Evolutionary conservation across 2,888 invertebrate species (phyloP).

Genomic region (Boloria selene): DNA sequence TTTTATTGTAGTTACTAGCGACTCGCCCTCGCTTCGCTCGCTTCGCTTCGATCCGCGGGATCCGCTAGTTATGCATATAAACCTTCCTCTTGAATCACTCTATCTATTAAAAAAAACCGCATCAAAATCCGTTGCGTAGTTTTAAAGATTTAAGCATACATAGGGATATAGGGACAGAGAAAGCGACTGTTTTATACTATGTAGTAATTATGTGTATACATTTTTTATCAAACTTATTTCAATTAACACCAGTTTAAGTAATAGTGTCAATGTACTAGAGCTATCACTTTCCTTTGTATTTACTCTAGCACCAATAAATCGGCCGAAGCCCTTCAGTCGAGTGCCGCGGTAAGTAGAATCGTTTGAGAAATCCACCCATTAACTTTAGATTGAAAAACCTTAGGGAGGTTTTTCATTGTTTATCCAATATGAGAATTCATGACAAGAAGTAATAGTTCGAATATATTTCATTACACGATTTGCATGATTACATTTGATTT

Average conservation of each 20-base stretch:
- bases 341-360: constrained; percentile 25
- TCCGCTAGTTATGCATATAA: too few species aligned
- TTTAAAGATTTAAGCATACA: too few species aligned
- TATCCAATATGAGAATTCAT: constrained; percentile 4
- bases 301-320: constrained; percentile 24
- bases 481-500: constrained; percentile 25
- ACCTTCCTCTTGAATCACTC: too few species aligned
- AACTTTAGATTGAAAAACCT: constrained; percentile 31
- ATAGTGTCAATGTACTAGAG: constrained; percentile 16
- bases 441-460: neutral
- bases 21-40: too few species aligned
- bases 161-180: too few species aligned
- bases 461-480: constrained; percentile 21
- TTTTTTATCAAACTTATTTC: too few species aligned
- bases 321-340: constrained; percentile 24
- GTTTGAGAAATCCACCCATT: constrained; percentile 29
- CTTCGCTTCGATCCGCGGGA: too few species aligned
- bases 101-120: too few species aligned
- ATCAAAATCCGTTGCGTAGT: too few species aligned
- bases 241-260: neutral
- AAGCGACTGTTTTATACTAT: too few species aligned
- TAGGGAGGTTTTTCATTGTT: constrained; percentile 16
- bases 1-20: too few species aligned
- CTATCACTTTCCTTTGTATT: constrained; percentile 22
- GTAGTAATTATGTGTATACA: too few species aligned